Evolutionary conservation across 1,140 invertebrate species (phyloP), one percentile per base, ranked within the genome.

Genomic region (Saccostrea cuccullata): DNA sequence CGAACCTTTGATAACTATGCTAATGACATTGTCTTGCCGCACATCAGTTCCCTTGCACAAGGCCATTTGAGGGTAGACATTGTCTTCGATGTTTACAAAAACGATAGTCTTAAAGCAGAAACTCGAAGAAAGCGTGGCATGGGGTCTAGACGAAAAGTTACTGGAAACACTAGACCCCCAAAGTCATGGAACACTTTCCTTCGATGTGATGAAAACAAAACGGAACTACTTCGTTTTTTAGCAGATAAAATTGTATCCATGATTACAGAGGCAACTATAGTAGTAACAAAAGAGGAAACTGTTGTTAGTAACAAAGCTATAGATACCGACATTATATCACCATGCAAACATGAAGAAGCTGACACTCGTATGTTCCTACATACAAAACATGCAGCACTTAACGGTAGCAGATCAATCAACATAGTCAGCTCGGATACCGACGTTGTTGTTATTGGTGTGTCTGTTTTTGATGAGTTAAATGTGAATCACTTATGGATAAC

Each of bases 1-100:
- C 1, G 11, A 13, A 58, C 15, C 56, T 58, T 58, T 58, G 56
- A 58, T 2, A 17, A 58, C 15, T 17, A 58, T 58, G 56, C 56
- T 17, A 11, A 58, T 58, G 56, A 58, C 56, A 58, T 58, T 58
- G 4, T 58, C 56, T 5, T 58, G 11, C 15, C 56, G 56, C 56
- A 58, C 56, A 58, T 58, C 56, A 58, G 15, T 13, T 58, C 56
- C 4, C 56, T 58, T 11, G 15, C 56, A 58, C 89, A 70, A 83
- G 1, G 30, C 30, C 70, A 9, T 92, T 36, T 36, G 30, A 36
- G 30, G 30, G 30, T 36, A 36, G 30, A 36, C 30, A 36, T 36
- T 36, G 30, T 90, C 15, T 92, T 92, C 64, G 89, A 92, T 88
- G 91, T 91, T 36, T 90, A 90, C 17, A 86, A 86, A 6, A 23